phyloP scores from a whole-genome alignment of 2,113 vertebrate species.

The Peromyscus maniculatus region DNA sequence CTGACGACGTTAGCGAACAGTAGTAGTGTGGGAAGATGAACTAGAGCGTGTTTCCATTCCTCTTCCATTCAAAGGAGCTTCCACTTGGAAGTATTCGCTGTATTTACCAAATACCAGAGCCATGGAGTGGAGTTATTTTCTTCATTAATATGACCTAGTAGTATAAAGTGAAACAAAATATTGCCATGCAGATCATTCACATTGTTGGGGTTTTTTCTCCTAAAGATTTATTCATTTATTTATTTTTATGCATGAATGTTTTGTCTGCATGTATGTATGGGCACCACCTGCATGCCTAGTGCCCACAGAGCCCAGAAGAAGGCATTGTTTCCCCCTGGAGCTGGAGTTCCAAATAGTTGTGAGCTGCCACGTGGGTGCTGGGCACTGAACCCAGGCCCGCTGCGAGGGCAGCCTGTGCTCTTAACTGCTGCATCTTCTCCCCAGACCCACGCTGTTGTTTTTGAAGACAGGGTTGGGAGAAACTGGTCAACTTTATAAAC shows the following conservation, averaged over 20 bases:
- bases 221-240: background rate
- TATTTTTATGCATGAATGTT: background rate
- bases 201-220: background rate
- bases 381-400: background rate
- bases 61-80: background rate
- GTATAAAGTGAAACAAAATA: conserved; percentile 13
- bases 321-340: background rate
- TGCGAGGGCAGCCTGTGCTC: background rate
- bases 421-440: background rate
- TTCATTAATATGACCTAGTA: background rate
- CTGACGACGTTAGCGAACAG: background rate
- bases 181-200: background rate
- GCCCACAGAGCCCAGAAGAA: background rate
- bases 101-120: background rate
- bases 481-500: background rate
- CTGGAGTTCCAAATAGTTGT: background rate
- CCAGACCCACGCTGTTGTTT: background rate
- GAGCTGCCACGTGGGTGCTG: background rate
- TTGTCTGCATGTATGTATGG: background rate
- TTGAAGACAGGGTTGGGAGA: background rate
- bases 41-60: background rate
- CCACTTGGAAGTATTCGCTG: background rate
- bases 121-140: background rate
- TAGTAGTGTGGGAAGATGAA: background rate
- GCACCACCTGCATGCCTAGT: background rate